These are phyloP conservation scores for Sepioteuthis lessoniana DNA, from an alignment of 2,888 invertebrate species.

Conservation along the genomic window DNA sequence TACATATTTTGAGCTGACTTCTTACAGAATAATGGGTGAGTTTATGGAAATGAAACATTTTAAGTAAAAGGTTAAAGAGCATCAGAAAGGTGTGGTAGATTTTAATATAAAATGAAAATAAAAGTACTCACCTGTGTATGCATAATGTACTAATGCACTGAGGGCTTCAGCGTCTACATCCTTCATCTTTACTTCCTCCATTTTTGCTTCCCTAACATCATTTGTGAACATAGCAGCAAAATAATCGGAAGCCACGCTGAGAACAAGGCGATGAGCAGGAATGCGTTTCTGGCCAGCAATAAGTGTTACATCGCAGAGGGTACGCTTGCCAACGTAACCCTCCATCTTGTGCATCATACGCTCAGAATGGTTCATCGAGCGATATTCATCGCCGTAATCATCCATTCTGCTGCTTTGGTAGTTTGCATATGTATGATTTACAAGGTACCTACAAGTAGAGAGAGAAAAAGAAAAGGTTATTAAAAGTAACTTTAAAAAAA, in stretches of 20 bases:
- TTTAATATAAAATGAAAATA: not conserved
- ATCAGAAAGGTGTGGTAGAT: too few relatives aligned
- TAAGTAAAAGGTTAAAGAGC: too few relatives aligned
- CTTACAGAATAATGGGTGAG: too few relatives aligned
- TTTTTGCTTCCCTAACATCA: constrained; percentile 86
- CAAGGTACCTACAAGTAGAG: constrained; percentile 66
- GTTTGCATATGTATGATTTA: constrained; percentile 70
- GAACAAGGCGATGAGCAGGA: constrained; percentile 88
- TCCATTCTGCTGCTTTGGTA: constrained; percentile 63
- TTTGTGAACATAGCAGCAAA: constrained; percentile 97
- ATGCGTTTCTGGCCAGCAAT: constrained; percentile 84
- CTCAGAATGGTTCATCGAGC: constrained; percentile 83
- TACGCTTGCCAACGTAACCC: constrained; percentile 85
- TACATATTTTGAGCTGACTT: too few relatives aligned
- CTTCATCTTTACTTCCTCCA: constrained; percentile 88
- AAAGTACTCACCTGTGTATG: constrained; percentile 85
- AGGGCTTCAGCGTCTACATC: constrained; percentile 90
- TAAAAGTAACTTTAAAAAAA: too few relatives aligned
- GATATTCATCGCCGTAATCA: constrained; percentile 70
- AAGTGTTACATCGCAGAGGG: constrained; percentile 90
- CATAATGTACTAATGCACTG: constrained; percentile 88
- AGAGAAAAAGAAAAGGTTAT: not conserved
- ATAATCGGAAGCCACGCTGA: constrained; percentile 93
- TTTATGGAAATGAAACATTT: too few relatives aligned
- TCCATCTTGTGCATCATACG: constrained; percentile 87